Conservation (phyloP, 2,797 vertebrate species). For the Notolabrus celidotus region DNA sequence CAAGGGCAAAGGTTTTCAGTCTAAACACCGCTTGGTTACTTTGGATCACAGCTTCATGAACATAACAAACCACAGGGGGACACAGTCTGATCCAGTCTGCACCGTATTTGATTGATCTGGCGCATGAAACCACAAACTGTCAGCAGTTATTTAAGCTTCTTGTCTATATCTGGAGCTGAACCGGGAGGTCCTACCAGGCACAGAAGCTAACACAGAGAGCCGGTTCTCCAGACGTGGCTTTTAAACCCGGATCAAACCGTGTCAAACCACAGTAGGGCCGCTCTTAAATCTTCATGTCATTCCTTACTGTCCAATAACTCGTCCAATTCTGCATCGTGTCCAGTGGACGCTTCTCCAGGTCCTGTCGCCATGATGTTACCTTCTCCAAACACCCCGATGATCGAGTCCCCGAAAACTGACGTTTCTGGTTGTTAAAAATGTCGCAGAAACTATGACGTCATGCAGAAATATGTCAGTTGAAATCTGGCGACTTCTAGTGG, state of each 20-base stretch:
- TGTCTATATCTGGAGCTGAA: too few species aligned
- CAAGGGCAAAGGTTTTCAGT: too few species aligned
- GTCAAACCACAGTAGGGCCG: accelerated
- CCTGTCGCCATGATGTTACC: conserved; percentile 84
- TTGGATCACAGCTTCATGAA: too few species aligned
- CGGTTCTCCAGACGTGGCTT: accelerated
- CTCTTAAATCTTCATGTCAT: conserved; percentile 3
- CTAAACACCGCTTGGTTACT: too few species aligned
- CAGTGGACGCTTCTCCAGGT: conserved; percentile 53
- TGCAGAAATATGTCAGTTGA: too few species aligned
- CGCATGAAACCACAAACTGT: too few species aligned
- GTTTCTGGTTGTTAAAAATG: conserved; percentile 11
- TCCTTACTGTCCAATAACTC: conserved; percentile 88
- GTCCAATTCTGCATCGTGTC: conserved; percentile 84
- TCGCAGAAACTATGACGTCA: conserved; percentile 48
- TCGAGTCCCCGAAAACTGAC: conserved; percentile 40
- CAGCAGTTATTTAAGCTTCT: too few species aligned
- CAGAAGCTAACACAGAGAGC: background rate
- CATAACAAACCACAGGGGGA: too few species aligned
- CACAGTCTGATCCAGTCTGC: too few species aligned
- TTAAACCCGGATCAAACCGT: background rate
- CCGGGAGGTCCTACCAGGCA: too few species aligned
- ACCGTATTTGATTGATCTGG: too few species aligned
- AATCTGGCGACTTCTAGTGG: conserved; percentile 44
- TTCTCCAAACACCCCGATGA: conserved; percentile 17